A percentile compares a stretch with the other conserved stretches of the same genome.
Evolutionary conservation across 2,113 vertebrate genomes (phyloP).

Genomic region (Synchiropus splendidus): DNA sequence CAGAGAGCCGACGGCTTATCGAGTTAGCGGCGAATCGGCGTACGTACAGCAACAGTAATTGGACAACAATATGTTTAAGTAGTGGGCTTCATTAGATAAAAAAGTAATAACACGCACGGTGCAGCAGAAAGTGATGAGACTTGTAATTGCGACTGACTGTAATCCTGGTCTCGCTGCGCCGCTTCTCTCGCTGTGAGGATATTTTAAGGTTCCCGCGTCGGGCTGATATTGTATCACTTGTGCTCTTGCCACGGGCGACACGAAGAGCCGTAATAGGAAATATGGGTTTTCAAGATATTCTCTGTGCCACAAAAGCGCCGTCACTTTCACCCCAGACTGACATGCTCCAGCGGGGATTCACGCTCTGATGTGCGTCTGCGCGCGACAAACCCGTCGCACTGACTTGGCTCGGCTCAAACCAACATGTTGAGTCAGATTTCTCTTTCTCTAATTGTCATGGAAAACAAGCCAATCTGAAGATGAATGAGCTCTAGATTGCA

Average conservation of each 20-base stretch:
- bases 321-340: conserved; percentile 35
- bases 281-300: conserved; percentile 43
- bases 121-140: conserved; percentile 21
- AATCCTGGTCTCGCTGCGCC: conserved; percentile 3
- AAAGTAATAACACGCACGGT: conserved; percentile 12
- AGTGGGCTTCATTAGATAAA: conserved; percentile 7
- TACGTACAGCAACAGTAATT: conserved; percentile 1
- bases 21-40: neutral
- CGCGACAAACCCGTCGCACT: no score
- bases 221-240: conserved; percentile 34
- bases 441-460: no score
- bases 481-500: no score
- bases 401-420: no score
- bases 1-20: neutral
- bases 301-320: conserved; percentile 37
- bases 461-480: no score
- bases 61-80: conserved; percentile 15
- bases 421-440: no score
- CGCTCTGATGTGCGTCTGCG: no score
- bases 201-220: conserved; percentile 17
- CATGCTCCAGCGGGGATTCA: conserved; percentile 38
- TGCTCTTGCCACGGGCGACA: conserved; percentile 31
- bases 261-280: conserved; percentile 25
- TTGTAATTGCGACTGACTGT: conserved; percentile 20
- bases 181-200: conserved; percentile 17